These are phyloP conservation scores for Furcifer pardalis DNA, from an alignment of 2,797 vertebrate genomes.

Conservation along the genomic window DNA sequence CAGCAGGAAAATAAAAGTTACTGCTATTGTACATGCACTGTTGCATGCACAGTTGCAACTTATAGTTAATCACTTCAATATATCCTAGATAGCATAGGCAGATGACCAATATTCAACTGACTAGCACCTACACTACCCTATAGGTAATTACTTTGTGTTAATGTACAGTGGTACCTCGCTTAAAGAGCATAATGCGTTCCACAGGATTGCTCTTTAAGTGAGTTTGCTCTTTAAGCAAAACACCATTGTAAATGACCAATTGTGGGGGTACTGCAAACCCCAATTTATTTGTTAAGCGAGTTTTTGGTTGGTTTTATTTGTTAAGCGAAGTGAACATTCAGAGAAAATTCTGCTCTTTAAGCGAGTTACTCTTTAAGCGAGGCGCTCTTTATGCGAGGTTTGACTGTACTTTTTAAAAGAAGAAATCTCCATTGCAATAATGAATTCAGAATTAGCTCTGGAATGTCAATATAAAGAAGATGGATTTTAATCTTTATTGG, in stretches of 20 bases:
- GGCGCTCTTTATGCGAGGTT: too few relatives aligned
- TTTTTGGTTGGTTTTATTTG: too few relatives aligned
- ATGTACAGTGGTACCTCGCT: too few relatives aligned
- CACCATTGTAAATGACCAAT: too few relatives aligned
- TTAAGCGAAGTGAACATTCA: too few relatives aligned
- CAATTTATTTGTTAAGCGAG: too few relatives aligned
- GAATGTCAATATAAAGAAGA: not conserved
- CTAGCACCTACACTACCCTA: not conserved
- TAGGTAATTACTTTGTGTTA: rapidly evolving
- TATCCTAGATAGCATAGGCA: rapidly evolving
- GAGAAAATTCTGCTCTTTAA: too few relatives aligned
- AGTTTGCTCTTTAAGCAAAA: too few relatives aligned
- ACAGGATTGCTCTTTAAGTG: too few relatives aligned
- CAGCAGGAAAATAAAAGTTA: not conserved
- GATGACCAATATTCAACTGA: not conserved
- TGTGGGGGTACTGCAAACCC: too few relatives aligned
- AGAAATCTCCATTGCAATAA: not conserved
- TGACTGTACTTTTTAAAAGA: not conserved
- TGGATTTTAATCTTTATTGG: not conserved
- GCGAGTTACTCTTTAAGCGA: too few relatives aligned
- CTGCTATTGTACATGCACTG: rapidly evolving
- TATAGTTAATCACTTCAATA: not conserved
- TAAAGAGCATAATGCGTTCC: too few relatives aligned
- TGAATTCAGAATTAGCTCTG: not conserved
- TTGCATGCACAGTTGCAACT: rapidly evolving